phyloP scores from a whole-genome alignment of 2,113 vertebrate species.

The Albula goreensis region DNA sequence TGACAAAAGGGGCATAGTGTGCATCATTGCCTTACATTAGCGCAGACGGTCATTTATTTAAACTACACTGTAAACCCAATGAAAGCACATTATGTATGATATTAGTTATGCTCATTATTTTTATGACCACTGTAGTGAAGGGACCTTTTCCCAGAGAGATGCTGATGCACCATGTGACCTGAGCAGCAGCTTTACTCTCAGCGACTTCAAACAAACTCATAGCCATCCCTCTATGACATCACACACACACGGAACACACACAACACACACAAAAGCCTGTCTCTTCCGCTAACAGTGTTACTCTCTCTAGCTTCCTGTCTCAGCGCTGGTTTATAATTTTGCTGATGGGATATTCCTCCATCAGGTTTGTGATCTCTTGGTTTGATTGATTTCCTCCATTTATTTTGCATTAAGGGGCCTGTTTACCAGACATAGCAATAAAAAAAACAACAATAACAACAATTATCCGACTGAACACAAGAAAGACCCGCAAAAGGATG shows the following conservation, averaged over 20 bases:
- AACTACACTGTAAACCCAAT: too few species aligned
- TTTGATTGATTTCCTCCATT: conserved; percentile 33
- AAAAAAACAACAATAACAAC: conserved; percentile 20
- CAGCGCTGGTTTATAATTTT: conserved; percentile 12
- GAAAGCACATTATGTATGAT: too few species aligned
- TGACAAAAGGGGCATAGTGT: too few species aligned
- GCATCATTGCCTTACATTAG: too few species aligned
- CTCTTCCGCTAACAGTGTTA: background rate
- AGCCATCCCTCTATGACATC: too few species aligned
- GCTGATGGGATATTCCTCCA: conserved; percentile 14
- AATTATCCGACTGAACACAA: conserved; percentile 11
- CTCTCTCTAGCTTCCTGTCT: background rate
- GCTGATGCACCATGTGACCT: too few species aligned
- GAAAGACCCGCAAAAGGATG: background rate
- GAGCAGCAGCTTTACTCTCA: too few species aligned
- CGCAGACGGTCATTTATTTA: too few species aligned
- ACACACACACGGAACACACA: background rate
- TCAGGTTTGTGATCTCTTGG: conserved; percentile 15
- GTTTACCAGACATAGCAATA: conserved; percentile 22
- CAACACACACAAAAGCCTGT: background rate
- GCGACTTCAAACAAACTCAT: too few species aligned
- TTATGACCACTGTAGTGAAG: too few species aligned
- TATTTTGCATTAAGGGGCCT: conserved; percentile 31
- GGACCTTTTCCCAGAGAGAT: too few species aligned
- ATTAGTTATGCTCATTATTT: too few species aligned